Percentiles rank a stretch among this genome's conserved stretches.
Conservation (phyloP, 2,888 invertebrate genomes). For the Polymixis flavicincta region DNA sequence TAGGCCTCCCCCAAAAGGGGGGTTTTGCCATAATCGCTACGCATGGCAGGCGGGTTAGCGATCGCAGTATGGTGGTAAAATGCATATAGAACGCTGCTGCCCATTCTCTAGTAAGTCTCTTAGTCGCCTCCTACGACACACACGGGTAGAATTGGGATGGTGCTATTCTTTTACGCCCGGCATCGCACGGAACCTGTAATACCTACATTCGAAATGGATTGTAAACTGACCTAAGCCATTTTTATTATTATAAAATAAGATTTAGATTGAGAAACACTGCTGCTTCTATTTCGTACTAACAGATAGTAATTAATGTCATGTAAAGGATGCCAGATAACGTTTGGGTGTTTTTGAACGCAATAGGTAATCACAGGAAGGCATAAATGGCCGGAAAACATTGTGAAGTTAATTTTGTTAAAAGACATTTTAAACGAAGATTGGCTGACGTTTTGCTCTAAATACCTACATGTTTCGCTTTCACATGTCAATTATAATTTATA, state of each 20-base stretch:
- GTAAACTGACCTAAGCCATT: not conserved
- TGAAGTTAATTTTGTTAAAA: constrained; percentile 27
- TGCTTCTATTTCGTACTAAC: not conserved
- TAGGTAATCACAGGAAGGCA: constrained; percentile 14
- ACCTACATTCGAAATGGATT: not conserved
- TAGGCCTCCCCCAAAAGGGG: no score
- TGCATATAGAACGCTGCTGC: no score
- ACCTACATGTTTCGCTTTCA: constrained; percentile 41
- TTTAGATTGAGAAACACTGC: constrained; percentile 27
- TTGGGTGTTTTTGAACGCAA: constrained; percentile 21
- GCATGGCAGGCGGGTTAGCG: no score
- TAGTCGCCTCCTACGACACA: no score
- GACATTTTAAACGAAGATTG: constrained; percentile 8
- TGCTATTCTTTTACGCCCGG: no score
- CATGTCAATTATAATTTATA: constrained; percentile 30
- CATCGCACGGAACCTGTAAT: no score
- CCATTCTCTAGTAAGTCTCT: no score
- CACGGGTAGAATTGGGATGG: no score
- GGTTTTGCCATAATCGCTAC: no score
- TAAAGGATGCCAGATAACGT: constrained; percentile 41
- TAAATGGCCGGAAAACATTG: constrained; percentile 43
- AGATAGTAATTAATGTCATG: constrained; percentile 15
- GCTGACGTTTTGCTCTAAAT: constrained; percentile 22
- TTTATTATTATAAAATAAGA: not conserved
- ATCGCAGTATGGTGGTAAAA: no score